Base-by-base conservation (phyloP, 2,888 invertebrate species). In the Omphaloscelis lunosa region DNA sequence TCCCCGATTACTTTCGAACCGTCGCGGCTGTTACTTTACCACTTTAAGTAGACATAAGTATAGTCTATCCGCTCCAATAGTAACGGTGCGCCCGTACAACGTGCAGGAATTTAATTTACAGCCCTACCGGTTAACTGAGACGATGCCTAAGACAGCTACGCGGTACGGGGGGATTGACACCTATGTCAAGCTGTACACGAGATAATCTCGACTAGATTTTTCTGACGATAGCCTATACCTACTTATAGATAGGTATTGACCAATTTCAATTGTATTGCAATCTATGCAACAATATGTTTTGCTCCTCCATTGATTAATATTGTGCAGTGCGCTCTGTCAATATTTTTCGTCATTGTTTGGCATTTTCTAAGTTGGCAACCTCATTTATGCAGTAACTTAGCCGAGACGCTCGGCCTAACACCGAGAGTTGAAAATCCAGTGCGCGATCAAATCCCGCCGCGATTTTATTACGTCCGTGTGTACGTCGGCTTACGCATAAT, bases 11-110 rank as follows among this genome's bases (percentile, higher is more conserved):
- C 63, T 67, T 56, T 48, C 62, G 51, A 79, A 73, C 70, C 61
- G 56, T 78, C 62, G 75, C 73, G 83, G 75, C 88, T 84, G n/a
- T 69, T 68, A 79, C 72, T 68, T 67, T 72, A 68, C 68, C 72
- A 75, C 71, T 72, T 70, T 79, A 85, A 79, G 67, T 88, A 84
- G 67, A 65, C 66, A 73, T 86, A 80, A 82, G 63, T 62, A 45
- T 17, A 69, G 27, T 59, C 41, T 45, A 53, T 81, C 58, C 58
- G 58, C 51, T 75, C 23, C 53, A 75, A 61, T 66, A 81, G 45
- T 75, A 65, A 39, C 27, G 15, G 23, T 27, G 41, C 17, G 1
- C 41, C 34, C 27, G 58, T 51, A 59, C 58, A 48, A 27, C 39
- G 9, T 58, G 6, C n/a, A 27, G 2, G 27, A 48, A 29, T 63